Evolutionary conservation across 2,888 invertebrate genomes (phyloP).

Genomic region (Miltochrista miniata): DNA sequence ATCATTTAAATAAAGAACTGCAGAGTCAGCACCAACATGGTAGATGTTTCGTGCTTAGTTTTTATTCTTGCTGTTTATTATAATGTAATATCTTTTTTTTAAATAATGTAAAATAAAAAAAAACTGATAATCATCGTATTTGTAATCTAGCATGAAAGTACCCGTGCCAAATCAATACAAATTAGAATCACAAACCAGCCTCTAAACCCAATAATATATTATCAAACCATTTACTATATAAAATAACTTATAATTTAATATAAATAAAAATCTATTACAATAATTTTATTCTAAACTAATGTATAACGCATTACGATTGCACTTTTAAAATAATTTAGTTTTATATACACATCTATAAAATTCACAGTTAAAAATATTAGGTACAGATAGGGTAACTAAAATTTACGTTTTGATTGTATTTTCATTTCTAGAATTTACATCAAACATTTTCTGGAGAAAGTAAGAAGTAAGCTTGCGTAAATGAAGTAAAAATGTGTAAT

Average conservation of each 20-base stretch:
- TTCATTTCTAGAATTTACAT: no score
- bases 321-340: constrained; percentile 65
- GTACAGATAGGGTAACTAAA: constrained; percentile 15
- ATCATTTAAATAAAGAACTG: neutral
- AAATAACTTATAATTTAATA: constrained; percentile 18
- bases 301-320: constrained; percentile 69
- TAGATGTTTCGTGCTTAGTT: no score
- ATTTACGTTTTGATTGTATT: neutral
- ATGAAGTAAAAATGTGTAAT: no score
- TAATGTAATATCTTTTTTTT: no score
- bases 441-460: no score
- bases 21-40: no score
- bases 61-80: no score
- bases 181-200: neutral
- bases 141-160: constrained; percentile 21
- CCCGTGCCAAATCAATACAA: constrained; percentile 19
- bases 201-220: constrained; percentile 4
- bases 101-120: no score
- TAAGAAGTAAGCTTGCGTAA: no score
- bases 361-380: constrained; percentile 31
- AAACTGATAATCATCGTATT: no score
- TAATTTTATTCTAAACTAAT: constrained; percentile 46
- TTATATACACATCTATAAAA: constrained; percentile 49
- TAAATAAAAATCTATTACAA: constrained; percentile 34
- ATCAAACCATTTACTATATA: constrained; percentile 12